Evolutionary conservation across 2,113 vertebrate genomes (phyloP), one percentile per base, ranked within the genome.

Genomic region (Polypterus bichir): DNA sequence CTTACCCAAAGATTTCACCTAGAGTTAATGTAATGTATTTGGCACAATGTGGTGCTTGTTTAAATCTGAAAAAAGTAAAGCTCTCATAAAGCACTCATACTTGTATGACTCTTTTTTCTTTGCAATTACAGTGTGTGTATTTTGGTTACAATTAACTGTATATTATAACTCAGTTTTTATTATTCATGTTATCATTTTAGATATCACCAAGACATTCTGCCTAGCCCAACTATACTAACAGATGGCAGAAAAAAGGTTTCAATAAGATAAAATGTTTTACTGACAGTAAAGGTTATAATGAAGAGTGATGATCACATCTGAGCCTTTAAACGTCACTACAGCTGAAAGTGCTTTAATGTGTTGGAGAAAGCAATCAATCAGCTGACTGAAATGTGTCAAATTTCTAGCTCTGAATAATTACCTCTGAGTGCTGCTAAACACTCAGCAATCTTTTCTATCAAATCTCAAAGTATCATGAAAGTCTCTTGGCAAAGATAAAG

Each of bases 321-420:
- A 58, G 11, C 44, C 27, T 58, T 44, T 6, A 58, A 58, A 58
- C 9, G 44, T 58, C 56, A 45, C 56, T 44, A 58, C n/a, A 58
- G 11, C 56, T 58, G 56, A 58, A 58, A 58, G 27, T 44, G 56
- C 56, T 45, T 58, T 58, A 3, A 58, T 58, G 56, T 58, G n/a
- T 45, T 58, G 44, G 7, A 46, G 48, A 11, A 57, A 53, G 64
- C 60, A 62, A 53, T 58, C 54, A 49, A 7, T 47, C 44, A 59
- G 44, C 54, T 64, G 52, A 65, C 44, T 52, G 57, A 62, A 53
- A 66, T 57, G 5, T 5, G 45, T 52, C 48, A 61, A 47, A 57
- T 46, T 66, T 47, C 47, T 53, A 46, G 9, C 48, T 47, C 54
- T 52, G 54, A 53, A 56, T 57, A 59, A 59, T 27, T 66, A 27